These are phyloP conservation scores for Acronicta leporina DNA, from an alignment of 2,888 invertebrate genomes.

Conservation along the genomic window DNA sequence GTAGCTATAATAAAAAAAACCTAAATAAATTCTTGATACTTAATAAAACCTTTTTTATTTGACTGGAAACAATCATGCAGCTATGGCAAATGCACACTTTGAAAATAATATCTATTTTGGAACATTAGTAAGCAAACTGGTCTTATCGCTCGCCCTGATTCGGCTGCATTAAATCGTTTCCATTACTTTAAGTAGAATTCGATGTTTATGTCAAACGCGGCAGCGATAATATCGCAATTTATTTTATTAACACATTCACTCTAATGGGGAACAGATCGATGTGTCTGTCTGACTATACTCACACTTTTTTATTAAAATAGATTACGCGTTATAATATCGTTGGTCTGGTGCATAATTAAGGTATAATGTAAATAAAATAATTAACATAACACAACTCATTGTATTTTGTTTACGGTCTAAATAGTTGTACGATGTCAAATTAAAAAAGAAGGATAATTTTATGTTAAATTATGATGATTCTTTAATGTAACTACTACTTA, in stretches of 20 bases:
- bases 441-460: conserved; percentile 6
- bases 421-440: background rate
- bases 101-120: conserved; percentile 63
- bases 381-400: conserved; percentile 6
- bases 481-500: background rate
- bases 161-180: conserved; percentile 83
- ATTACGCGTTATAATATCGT: conserved; percentile 25
- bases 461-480: conserved; percentile 18
- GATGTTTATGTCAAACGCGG: conserved; percentile 86
- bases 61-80: conserved; percentile 17
- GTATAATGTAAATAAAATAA: background rate
- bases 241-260: conserved; percentile 83
- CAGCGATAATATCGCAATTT: conserved; percentile 85
- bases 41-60: conserved; percentile 13
- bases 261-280: conserved; percentile 75
- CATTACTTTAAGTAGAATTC: conserved; percentile 88
- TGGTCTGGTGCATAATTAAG: conserved; percentile 20
- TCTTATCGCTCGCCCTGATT: conserved; percentile 78
- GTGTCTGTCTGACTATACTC: conserved; percentile 35
- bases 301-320: conserved; percentile 36
- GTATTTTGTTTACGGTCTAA: background rate
- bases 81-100: conserved; percentile 43
- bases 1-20: too few relatives aligned
- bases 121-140: conserved; percentile 67
- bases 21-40: too few relatives aligned